Conservation (phyloP, 2,888 invertebrate genomes). For the Pedicia rivosa region DNA sequence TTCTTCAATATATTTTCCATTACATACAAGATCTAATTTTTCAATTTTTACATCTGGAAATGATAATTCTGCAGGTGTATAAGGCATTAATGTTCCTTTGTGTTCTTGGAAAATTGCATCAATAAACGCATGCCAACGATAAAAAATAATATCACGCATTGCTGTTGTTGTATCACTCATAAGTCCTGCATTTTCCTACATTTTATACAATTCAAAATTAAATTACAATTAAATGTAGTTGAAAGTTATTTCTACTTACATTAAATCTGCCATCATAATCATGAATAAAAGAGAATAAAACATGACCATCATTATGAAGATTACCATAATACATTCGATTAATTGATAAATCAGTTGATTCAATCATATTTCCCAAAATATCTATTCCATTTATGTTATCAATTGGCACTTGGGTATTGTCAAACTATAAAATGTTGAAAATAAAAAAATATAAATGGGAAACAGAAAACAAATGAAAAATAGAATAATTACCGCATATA, state of each 20-base stretch:
- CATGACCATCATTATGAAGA: constrained; percentile 69
- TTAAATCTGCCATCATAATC: too few species aligned
- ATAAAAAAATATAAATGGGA: too few species aligned
- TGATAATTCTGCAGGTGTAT: too few species aligned
- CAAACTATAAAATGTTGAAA: not conserved
- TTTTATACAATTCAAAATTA: too few species aligned
- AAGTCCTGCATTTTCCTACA: constrained; percentile 59
- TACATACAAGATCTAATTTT: too few species aligned
- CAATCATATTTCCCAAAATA: constrained; percentile 61
- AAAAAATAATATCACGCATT: constrained; percentile 76
- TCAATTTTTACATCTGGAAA: too few species aligned
- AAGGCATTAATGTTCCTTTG: constrained; percentile 43
- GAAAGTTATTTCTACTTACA: too few species aligned
- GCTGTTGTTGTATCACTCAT: constrained; percentile 72
- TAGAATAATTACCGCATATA: constrained; percentile 33
- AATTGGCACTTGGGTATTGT: constrained; percentile 11
- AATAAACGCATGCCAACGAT: constrained; percentile 68
- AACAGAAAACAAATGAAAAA: too few species aligned
- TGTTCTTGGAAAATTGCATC: constrained; percentile 57
- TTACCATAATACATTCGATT: constrained; percentile 59
- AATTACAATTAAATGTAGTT: too few species aligned
- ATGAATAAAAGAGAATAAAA: constrained; percentile 55
- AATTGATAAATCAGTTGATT: constrained; percentile 48
- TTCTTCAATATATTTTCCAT: too few species aligned
- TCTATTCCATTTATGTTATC: constrained; percentile 49